A percentile compares a stretch with the other conserved stretches of the same genome.
These are phyloP conservation scores for Chloropsis cyanopogon DNA, from an alignment of 2,113 vertebrate species.

Conservation along the genomic window DNA sequence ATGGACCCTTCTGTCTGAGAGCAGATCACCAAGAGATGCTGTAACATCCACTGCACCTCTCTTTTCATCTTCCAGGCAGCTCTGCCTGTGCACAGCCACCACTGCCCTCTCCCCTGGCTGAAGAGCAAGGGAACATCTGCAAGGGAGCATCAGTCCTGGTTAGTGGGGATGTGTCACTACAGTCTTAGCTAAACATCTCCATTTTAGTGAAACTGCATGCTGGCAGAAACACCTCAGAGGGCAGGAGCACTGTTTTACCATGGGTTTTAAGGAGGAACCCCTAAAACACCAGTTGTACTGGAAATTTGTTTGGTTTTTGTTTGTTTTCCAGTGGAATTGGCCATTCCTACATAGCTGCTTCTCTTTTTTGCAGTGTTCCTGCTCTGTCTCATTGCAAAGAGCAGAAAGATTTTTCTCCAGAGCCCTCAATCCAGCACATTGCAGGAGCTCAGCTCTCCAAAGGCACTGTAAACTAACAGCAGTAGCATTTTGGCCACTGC, in stretches of 20 bases:
- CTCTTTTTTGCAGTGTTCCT: neutral
- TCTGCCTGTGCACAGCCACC: neutral
- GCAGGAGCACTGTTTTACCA: neutral
- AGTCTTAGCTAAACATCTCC: neutral
- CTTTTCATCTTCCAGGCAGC: neutral
- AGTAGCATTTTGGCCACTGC: conserved; percentile 38
- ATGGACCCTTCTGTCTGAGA: neutral
- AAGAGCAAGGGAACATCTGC: neutral
- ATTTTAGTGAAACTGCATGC: neutral
- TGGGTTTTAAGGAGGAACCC: neutral
- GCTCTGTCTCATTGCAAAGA: neutral
- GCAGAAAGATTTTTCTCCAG: neutral
- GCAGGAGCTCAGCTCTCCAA: conserved; percentile 6
- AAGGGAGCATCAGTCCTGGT: neutral
- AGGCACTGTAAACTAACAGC: neutral
- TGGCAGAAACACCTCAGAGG: neutral
- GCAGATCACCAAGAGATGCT: neutral
- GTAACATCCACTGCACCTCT: neutral
- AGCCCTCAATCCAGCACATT: neutral
- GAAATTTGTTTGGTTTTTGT: neutral
- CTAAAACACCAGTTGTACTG: neutral
- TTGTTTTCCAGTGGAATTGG: neutral
- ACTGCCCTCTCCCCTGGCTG: neutral
- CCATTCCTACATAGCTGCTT: rapidly evolving
- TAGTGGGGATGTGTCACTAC: neutral